Base-by-base conservation (phyloP, 2,113 vertebrate species). In the Silurus asotus region DNA sequence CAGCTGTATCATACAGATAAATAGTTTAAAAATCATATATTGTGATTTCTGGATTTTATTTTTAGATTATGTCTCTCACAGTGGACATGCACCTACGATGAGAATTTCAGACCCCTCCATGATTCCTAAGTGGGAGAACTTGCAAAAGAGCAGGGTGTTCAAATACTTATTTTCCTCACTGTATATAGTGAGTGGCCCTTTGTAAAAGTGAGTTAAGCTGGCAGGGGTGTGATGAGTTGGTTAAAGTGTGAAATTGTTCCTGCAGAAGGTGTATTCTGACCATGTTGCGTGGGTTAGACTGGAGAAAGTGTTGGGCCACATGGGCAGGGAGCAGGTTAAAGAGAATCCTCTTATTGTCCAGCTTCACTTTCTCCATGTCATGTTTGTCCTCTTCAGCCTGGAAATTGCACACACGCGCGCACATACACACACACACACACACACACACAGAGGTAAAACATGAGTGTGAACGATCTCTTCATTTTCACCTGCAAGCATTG, bases 281-380 rank as follows among this genome's bases (percentile, higher is more conserved):
- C 98, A 99, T 99, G 91, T 98, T 99, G 85, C 98, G 95, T 88
- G 98, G 98, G 91, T 99, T 99, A 65, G 98, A 99, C 96, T 98
- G 96, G 78, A 99, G 97, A 93, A 99, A 99, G 91, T 99, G 98
- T 88, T 99, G 97, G 56, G 98, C 98, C 55, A 99, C 98, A 1
- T 99, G 98, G 67, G 97, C 98, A 0, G 98, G 98, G 86, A 99
- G 94, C 69, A 99, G 94, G 91, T 99, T 99, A 92, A 99, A 99
- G 87, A 99, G 96, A 92, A 99, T 99, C 92, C 98, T 95, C 92
- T 98, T 99, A 90, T 99, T 99, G 92, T 99, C 98, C 92, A 99
- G 91, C 90, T 99, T 99, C 83, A 99, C 98, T 88, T 94, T 96
- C 88, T 99, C 98, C 98, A 99, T 99, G 92, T 99, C 98, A 6